phyloP scores from a whole-genome alignment of 2,797 vertebrate genomes.

The Erethizon dorsatum region DNA sequence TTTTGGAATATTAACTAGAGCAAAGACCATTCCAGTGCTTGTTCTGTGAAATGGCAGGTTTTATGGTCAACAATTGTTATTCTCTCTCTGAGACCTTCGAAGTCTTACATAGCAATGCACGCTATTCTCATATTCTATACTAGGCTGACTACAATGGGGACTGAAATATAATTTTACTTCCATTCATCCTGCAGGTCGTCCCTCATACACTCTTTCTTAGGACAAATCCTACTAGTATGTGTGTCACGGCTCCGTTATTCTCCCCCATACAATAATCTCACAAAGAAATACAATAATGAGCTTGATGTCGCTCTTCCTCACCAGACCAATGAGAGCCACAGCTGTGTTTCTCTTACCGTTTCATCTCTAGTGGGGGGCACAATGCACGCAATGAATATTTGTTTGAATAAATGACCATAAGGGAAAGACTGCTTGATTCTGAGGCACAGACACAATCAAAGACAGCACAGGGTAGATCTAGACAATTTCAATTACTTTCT shows the following conservation, averaged over 20 bases:
- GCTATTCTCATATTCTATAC: neutral
- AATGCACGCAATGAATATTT: neutral
- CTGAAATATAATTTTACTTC: neutral
- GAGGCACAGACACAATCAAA: neutral
- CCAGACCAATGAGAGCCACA: neutral
- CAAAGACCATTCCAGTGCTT: neutral
- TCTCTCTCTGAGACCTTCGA: neutral
- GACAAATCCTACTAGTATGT: neutral
- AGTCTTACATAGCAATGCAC: neutral
- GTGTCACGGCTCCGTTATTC: neutral
- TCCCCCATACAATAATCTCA: neutral
- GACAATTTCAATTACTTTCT: conserved; percentile 51
- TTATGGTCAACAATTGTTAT: neutral
- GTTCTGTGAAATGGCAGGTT: neutral
- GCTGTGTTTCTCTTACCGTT: neutral
- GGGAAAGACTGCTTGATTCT: neutral
- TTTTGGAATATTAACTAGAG: conserved; percentile 37
- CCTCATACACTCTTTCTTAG: neutral
- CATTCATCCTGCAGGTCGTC: neutral
- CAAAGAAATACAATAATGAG: neutral
- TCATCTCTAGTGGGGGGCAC: neutral
- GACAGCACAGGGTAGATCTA: neutral
- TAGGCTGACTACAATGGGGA: neutral
- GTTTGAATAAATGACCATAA: conserved; percentile 17
- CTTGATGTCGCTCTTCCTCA: neutral